Percentiles rank a stretch among this genome's conserved stretches.
Conservation (phyloP, 2,113 vertebrate species). For the Xiphorhynchus elegans region DNA sequence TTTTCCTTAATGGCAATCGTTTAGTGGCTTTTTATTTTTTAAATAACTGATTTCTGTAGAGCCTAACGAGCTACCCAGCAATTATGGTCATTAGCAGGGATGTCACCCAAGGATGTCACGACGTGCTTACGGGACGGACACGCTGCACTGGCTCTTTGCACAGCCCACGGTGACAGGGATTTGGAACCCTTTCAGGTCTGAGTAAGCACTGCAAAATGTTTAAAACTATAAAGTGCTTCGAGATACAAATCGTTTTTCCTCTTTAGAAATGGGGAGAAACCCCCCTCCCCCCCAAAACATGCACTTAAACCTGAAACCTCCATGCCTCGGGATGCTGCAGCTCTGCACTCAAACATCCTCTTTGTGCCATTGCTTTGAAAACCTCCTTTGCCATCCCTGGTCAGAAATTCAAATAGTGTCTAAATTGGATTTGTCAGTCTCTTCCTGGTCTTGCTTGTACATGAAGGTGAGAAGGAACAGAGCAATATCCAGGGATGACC, state of each 20-base stretch:
- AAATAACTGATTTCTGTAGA: not conserved
- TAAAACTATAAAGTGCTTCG: slow-evolving; percentile 69
- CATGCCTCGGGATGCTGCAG: slow-evolving; percentile 27
- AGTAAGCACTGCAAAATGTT: slow-evolving; percentile 62
- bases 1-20: slow-evolving; percentile 42
- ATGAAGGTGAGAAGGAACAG: slow-evolving; percentile 97
- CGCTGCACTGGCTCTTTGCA: not conserved
- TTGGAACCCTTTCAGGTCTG: slow-evolving; percentile 37
- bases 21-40: not conserved
- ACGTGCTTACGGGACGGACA: slow-evolving; percentile 27
- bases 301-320: slow-evolving; percentile 72
- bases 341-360: slow-evolving; percentile 30
- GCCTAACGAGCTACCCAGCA: slow-evolving; percentile 31
- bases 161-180: slow-evolving; percentile 12
- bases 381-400: not conserved
- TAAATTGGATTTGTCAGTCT: slow-evolving; percentile 63
- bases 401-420: slow-evolving; percentile 65
- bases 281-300: slow-evolving; percentile 42
- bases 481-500: slow-evolving; percentile 95
- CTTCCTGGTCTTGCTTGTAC: slow-evolving; percentile 81
- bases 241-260: slow-evolving; percentile 65
- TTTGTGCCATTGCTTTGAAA: slow-evolving; percentile 34
- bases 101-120: not conserved
- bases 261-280: slow-evolving; percentile 22
- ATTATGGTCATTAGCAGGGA: slow-evolving; percentile 8